These are phyloP conservation scores for Rhaphigaster nebulosa DNA, from an alignment of 2,888 invertebrate genomes.

Conservation along the genomic window DNA sequence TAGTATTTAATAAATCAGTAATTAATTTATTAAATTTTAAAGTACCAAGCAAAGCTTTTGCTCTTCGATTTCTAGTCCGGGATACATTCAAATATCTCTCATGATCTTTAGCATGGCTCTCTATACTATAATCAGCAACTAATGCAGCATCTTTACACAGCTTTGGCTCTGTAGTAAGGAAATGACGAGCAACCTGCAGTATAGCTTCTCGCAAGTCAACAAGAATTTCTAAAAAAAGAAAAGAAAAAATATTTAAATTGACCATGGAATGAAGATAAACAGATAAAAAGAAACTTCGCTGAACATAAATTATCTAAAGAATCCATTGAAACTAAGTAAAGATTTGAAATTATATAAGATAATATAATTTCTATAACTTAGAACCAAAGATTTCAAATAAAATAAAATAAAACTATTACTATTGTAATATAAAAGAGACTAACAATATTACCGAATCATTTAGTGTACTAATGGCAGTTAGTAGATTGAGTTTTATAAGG, in stretches of 20 bases:
- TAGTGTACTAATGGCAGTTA: too few relatives aligned
- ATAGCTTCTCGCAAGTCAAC: constrained; percentile 98
- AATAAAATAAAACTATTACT: too few relatives aligned
- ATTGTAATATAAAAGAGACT: too few relatives aligned
- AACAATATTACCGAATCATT: too few relatives aligned
- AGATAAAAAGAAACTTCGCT: too few relatives aligned
- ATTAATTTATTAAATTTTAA: constrained; percentile 24
- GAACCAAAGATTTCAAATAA: too few relatives aligned
- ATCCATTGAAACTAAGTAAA: too few relatives aligned
- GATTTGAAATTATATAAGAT: too few relatives aligned
- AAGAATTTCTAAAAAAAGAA: constrained; percentile 79
- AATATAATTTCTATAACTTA: too few relatives aligned
- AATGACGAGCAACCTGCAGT: constrained; percentile 93
- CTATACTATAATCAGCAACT: constrained; percentile 94
- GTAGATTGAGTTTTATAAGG: too few relatives aligned
- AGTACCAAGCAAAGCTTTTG: constrained; percentile 88
- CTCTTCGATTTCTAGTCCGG: constrained; percentile 86
- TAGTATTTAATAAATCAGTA: constrained; percentile 18
- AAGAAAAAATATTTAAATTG: background rate
- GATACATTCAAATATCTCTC: constrained; percentile 96
- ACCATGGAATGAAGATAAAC: background rate
- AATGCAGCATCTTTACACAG: constrained; percentile 82
- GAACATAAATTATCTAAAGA: too few relatives aligned
- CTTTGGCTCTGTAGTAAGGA: constrained; percentile 92
- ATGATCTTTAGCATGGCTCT: constrained; percentile 94